Evolutionary conservation across 2,888 invertebrate species (phyloP).

Genomic region (Lepetodrilus schrolli): DNA sequence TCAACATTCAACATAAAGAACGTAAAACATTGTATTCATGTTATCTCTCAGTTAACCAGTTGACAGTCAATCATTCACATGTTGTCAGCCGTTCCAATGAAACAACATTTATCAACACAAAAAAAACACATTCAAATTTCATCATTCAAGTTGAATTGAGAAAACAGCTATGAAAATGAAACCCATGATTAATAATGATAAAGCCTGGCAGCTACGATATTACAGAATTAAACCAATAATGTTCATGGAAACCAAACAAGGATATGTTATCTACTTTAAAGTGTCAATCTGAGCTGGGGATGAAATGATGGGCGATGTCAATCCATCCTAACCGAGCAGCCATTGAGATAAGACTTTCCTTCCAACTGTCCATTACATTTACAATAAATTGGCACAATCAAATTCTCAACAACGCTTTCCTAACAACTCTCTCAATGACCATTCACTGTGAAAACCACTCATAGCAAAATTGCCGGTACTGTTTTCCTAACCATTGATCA

Average conservation of each 20-base stretch:
- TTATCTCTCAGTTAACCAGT: too few relatives aligned
- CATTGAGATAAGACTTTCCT: not conserved
- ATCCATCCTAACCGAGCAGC: not conserved
- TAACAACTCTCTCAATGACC: slow-evolving; percentile 9
- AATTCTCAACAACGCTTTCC: not conserved
- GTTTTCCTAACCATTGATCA: not conserved
- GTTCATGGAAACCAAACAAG: slow-evolving; percentile 2
- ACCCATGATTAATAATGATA: not conserved
- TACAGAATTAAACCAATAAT: slow-evolving; percentile 11
- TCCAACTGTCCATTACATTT: not conserved
- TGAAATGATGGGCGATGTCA: too few relatives aligned
- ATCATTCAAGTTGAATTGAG: not conserved
- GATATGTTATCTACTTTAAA: not conserved
- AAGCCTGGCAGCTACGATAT: not conserved
- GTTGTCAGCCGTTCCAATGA: not conserved
- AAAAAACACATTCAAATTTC: slow-evolving; percentile 4
- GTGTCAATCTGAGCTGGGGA: too few relatives aligned
- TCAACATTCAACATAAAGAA: too few relatives aligned
- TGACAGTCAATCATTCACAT: too few relatives aligned
- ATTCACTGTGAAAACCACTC: not conserved
- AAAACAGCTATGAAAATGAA: not conserved
- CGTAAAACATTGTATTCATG: too few relatives aligned
- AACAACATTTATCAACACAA: not conserved
- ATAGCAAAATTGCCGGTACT: not conserved
- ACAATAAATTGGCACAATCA: slow-evolving; percentile 2